Percentiles rank a stretch among this genome's conserved stretches.
Evolutionary conservation across 2,888 invertebrate species (phyloP).

Genomic region (Meteorus cinctellus): DNA sequence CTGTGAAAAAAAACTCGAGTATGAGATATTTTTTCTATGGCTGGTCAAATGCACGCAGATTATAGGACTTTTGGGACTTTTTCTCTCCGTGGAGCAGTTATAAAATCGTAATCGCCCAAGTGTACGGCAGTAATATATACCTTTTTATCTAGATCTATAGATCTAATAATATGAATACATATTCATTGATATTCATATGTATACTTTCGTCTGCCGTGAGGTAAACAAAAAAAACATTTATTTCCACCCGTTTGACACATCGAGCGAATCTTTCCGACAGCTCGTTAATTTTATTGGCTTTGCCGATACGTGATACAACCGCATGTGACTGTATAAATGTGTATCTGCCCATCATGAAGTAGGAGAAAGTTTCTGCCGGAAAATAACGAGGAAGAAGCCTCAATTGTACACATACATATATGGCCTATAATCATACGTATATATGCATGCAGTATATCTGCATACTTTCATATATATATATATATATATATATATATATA

Average conservation of each 20-base stretch:
- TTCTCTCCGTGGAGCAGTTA: background rate
- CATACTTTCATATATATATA: background rate
- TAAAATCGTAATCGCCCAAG: background rate
- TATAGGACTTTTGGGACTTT: no score
- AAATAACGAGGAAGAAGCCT: conserved; percentile 50
- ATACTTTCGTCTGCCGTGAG: background rate
- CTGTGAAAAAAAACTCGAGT: no score
- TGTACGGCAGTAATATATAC: conserved; percentile 4
- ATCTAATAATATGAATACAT: background rate
- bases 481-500: no score
- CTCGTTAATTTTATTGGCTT: conserved; percentile 51
- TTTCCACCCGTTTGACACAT: conserved; percentile 32
- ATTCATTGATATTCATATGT: conserved; percentile 2
- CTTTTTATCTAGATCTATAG: background rate
- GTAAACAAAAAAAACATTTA: conserved; percentile 13
- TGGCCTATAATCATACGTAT: conserved; percentile 20
- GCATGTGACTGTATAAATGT: conserved; percentile 37
- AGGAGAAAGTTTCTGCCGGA: conserved; percentile 53
- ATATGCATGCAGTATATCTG: background rate
- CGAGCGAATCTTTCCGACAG: conserved; percentile 38
- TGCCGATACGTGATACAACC: conserved; percentile 41
- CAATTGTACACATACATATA: conserved; percentile 13
- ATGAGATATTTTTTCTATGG: no score
- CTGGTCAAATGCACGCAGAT: no score
- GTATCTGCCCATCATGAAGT: conserved; percentile 43